Evolutionary conservation across 92 coral and sea anemone species (phyloP).

Genomic region (Meandrina meandrites): DNA sequence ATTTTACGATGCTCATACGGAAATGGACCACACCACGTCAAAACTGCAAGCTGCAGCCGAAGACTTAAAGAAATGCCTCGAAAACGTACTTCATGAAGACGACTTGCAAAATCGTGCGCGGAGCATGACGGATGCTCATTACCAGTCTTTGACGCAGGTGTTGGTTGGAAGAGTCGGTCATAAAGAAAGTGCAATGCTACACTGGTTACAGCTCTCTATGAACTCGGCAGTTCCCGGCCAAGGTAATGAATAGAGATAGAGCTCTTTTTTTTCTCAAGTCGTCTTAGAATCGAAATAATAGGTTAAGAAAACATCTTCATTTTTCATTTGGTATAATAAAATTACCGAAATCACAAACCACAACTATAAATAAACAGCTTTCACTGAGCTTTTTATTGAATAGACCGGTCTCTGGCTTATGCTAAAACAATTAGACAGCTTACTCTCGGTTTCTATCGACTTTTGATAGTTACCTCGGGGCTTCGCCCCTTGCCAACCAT

Average conservation of each 20-base stretch:
- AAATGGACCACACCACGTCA: conserved; percentile 65
- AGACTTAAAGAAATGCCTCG: conserved; percentile 78
- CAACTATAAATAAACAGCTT: too few relatives aligned
- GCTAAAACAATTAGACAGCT: too few relatives aligned
- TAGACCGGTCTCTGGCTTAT: too few relatives aligned
- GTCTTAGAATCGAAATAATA: too few relatives aligned
- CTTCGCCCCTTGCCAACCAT: too few relatives aligned
- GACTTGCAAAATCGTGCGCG: conserved; percentile 49
- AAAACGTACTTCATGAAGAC: conserved; percentile 73
- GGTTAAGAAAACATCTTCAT: neutral
- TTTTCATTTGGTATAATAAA: neutral
- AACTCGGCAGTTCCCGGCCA: conserved; percentile 25
- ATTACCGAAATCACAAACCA: too few relatives aligned
- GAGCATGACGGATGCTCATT: conserved; percentile 53
- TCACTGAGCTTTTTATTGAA: too few relatives aligned
- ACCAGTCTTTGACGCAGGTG: conserved; percentile 46
- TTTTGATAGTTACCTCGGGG: too few relatives aligned
- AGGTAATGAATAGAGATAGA: conserved; percentile 9
- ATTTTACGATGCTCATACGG: conserved; percentile 64
- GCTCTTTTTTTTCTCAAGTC: too few relatives aligned
- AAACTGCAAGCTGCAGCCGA: conserved; percentile 76
- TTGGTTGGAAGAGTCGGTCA: conserved; percentile 17
- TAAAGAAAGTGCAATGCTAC: conserved; percentile 60
- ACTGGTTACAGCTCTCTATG: conserved; percentile 74
- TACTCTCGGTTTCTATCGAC: too few relatives aligned